A percentile compares a stretch with the other conserved stretches of the same genome.
Evolutionary conservation across 2,797 vertebrate genomes (phyloP).

Genomic region (Anisognathus igniventris): DNA sequence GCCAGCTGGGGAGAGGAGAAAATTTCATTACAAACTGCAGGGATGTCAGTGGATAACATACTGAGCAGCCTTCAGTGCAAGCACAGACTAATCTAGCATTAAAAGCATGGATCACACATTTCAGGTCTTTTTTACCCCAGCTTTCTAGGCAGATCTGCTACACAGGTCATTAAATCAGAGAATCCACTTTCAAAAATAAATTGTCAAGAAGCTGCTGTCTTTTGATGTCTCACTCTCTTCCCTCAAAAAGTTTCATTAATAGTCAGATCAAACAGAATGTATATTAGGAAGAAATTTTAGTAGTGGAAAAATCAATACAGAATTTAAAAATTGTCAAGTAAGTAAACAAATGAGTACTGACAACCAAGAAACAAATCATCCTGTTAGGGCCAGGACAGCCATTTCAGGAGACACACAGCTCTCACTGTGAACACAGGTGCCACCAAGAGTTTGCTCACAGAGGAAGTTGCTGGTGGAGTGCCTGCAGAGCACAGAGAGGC

Average conservation of each 20-base stretch:
- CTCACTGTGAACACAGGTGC: not conserved
- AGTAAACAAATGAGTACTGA: not conserved
- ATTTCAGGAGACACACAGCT: not conserved
- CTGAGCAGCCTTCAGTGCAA: not conserved
- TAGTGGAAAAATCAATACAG: not conserved
- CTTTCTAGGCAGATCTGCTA: not conserved
- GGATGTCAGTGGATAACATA: not conserved
- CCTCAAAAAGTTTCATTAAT: not conserved
- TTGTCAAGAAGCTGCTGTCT: not conserved
- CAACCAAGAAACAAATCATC: not conserved
- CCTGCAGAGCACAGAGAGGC: not conserved
- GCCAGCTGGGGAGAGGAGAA: conserved; percentile 80
- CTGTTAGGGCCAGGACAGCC: not conserved
- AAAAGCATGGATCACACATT: not conserved
- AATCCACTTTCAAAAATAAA: not conserved
- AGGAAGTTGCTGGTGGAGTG: not conserved
- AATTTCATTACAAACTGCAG: not conserved
- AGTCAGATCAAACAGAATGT: not conserved
- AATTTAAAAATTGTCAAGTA: not conserved
- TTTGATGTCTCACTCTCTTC: not conserved
- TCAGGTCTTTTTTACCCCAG: not conserved
- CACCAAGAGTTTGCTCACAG: not conserved
- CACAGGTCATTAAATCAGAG: not conserved
- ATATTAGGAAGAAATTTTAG: not conserved
- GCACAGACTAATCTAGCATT: not conserved